A percentile compares a stretch with the other conserved stretches of the same genome.
These are phyloP conservation scores for Lampris incognitus DNA, from an alignment of 2,113 vertebrate species.

Conservation along the genomic window DNA sequence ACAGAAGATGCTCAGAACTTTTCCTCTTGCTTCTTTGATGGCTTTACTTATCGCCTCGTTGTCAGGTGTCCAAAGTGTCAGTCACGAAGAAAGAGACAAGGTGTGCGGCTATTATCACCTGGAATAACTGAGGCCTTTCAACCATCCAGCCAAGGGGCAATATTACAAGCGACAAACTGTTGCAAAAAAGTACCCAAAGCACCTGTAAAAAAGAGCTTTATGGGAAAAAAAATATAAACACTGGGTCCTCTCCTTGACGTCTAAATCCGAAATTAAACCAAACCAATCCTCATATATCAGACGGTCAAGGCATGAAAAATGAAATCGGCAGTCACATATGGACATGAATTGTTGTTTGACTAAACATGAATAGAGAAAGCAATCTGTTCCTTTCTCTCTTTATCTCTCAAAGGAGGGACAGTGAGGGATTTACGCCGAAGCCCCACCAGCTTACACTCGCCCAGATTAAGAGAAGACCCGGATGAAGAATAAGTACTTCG, in stretches of 20 bases:
- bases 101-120: constrained; percentile 68
- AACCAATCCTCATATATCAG: constrained; percentile 58
- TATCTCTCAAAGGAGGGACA: constrained; percentile 76
- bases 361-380: constrained; percentile 61
- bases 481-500: constrained; percentile 63
- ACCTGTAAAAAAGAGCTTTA: constrained; percentile 55
- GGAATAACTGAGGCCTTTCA: constrained; percentile 53
- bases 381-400: constrained; percentile 67
- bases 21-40: constrained; percentile 13
- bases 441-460: constrained; percentile 69
- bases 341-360: constrained; percentile 67
- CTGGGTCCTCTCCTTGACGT: constrained; percentile 48
- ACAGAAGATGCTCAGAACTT: constrained; percentile 41
- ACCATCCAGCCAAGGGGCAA: constrained; percentile 50
- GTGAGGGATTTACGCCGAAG: constrained; percentile 78
- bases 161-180: constrained; percentile 63
- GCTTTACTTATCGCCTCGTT: constrained; percentile 45
- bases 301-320: constrained; percentile 49
- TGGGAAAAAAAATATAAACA: background rate
- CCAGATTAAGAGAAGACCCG: constrained; percentile 74
- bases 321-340: constrained; percentile 36
- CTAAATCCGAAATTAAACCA: constrained; percentile 69
- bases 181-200: constrained; percentile 54
- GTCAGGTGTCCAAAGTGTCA: constrained; percentile 35
- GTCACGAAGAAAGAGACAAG: constrained; percentile 59